Conservation (phyloP, 37 sponge, comb jelly and placozoan genomes). For the Oopsacas minuta region DNA sequence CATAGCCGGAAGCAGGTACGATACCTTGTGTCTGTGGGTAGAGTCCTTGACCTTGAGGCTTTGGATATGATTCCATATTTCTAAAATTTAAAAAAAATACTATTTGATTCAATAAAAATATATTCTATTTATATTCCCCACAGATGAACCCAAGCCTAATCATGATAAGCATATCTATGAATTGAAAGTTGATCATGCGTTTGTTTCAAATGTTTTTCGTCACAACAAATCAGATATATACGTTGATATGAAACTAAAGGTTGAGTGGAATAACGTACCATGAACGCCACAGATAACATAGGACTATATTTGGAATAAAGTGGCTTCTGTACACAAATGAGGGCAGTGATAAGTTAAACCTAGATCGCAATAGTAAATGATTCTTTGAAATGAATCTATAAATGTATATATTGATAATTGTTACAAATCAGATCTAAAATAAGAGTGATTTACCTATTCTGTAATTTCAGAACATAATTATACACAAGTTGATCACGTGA, state of each 20-base stretch:
- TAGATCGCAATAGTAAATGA: too few relatives aligned
- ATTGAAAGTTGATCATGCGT: background rate
- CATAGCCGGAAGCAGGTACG: background rate
- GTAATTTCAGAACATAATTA: too few relatives aligned
- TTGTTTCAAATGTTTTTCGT: too few relatives aligned
- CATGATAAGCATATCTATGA: too few relatives aligned
- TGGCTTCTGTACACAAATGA: background rate
- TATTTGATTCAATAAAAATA: background rate
- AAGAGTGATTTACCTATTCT: too few relatives aligned
- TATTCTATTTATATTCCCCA: background rate
- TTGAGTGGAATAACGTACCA: background rate
- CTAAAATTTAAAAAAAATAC: background rate
- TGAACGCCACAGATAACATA: background rate
- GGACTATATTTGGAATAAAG: constrained; percentile 8
- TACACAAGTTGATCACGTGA: too few relatives aligned
- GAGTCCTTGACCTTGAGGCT: background rate
- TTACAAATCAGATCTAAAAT: too few relatives aligned
- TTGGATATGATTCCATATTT: background rate
- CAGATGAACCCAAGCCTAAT: too few relatives aligned
- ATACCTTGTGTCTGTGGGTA: background rate
- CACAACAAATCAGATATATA: too few relatives aligned
- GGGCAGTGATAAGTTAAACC: background rate
- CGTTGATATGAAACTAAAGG: background rate
- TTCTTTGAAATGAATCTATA: too few relatives aligned
- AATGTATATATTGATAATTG: too few relatives aligned